Percentiles rank a stretch among this genome's conserved stretches.
Evolutionary conservation across 2,888 invertebrate species (phyloP).

Genomic region (Dryobotodes eremita): DNA sequence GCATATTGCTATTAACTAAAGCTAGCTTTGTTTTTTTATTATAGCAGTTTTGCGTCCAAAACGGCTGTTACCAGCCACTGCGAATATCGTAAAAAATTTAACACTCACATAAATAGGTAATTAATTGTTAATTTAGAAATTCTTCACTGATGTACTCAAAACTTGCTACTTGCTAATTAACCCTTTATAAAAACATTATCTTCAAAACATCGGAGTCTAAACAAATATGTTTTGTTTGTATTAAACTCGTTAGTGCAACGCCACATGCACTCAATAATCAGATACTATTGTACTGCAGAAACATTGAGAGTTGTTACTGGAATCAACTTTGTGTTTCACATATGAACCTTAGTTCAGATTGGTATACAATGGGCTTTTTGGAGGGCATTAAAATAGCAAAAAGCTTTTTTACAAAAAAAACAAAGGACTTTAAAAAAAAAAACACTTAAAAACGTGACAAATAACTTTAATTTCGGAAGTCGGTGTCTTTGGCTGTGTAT

Average conservation of each 20-base stretch:
- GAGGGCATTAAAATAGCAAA: neutral
- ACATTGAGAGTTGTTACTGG: slow-evolving; percentile 26
- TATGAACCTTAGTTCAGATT: slow-evolving; percentile 39
- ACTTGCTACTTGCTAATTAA: neutral
- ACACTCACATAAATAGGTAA: neutral
- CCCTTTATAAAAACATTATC: too few relatives aligned
- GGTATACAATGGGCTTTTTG: slow-evolving; percentile 30
- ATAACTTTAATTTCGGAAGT: too few relatives aligned
- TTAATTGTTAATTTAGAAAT: neutral
- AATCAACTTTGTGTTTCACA: slow-evolving; percentile 47
- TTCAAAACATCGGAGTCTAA: neutral
- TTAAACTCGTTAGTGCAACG: neutral
- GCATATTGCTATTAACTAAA: too few relatives aligned
- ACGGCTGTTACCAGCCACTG: too few relatives aligned
- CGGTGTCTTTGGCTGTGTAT: too few relatives aligned
- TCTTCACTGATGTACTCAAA: neutral
- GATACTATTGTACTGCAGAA: slow-evolving; percentile 8
- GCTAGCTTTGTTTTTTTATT: too few relatives aligned
- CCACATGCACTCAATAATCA: slow-evolving; percentile 15
- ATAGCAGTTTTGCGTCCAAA: too few relatives aligned
- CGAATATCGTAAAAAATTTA: too few relatives aligned
- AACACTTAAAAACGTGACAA: too few relatives aligned
- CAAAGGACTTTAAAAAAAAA: too few relatives aligned
- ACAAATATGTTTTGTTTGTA: neutral
- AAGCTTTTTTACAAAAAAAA: too few relatives aligned